phyloP scores from a whole-genome alignment of 2,888 invertebrate species.

The Willowsia nigromaculata region DNA sequence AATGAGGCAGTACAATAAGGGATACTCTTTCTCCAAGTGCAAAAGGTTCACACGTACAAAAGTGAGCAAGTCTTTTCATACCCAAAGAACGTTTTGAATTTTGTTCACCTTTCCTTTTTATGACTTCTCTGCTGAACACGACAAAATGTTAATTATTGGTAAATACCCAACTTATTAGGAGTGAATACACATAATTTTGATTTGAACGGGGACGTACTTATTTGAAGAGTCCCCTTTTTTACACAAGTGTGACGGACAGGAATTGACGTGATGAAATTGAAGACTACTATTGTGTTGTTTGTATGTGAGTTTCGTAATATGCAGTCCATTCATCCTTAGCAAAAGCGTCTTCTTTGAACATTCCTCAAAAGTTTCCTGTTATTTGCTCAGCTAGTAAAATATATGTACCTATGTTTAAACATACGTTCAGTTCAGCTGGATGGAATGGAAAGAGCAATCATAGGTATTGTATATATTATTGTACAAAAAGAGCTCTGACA shows the following conservation, averaged over 20 bases:
- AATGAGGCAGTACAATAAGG: too few species aligned
- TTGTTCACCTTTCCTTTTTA: neutral
- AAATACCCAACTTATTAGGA: too few species aligned
- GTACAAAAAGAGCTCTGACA: neutral
- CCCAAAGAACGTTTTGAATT: neutral
- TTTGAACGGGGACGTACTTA: neutral
- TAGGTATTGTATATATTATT: too few species aligned
- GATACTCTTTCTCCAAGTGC: too few species aligned
- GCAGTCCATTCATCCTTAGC: slow-evolving; percentile 21
- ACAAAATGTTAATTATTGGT: neutral
- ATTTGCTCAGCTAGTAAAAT: slow-evolving; percentile 27
- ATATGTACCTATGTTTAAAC: neutral
- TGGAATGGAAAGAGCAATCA: too few species aligned
- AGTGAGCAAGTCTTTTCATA: too few species aligned
- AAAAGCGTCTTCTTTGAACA: neutral
- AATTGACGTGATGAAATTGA: slow-evolving; percentile 38
- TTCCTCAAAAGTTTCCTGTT: slow-evolving; percentile 10
- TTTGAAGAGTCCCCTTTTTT: neutral
- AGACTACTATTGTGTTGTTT: neutral
- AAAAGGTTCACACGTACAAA: too few species aligned
- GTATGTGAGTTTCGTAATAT: slow-evolving; percentile 1
- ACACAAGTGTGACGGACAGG: neutral
- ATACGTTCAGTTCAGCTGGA: too few species aligned
- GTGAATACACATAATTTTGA: neutral
- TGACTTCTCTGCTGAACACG: neutral